Evolutionary conservation across 2,888 invertebrate species (phyloP).

Genomic region (Zygogramma bicolorata): DNA sequence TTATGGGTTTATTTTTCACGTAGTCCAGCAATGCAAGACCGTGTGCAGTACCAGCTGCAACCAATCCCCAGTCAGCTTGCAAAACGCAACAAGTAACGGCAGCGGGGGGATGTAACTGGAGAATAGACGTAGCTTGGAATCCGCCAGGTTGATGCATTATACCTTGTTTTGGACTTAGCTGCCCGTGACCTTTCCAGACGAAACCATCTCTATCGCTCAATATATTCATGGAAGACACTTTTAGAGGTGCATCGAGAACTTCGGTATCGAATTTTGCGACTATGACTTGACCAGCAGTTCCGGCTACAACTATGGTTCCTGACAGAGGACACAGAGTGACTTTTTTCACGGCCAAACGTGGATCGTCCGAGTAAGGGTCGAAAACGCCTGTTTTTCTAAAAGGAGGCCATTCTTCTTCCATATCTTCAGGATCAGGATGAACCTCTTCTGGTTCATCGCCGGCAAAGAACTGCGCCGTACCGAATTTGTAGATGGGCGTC

Average conservation of each 20-base stretch:
- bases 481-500: too few relatives aligned
- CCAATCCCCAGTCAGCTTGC: constrained; percentile 91
- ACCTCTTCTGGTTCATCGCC: constrained; percentile 70
- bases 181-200: constrained; percentile 97
- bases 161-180: constrained; percentile 71
- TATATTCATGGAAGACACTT: constrained; percentile 70
- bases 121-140: constrained; percentile 81
- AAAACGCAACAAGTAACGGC: constrained; percentile 91
- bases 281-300: constrained; percentile 95
- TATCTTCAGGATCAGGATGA: too few relatives aligned
- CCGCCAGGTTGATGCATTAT: constrained; percentile 71
- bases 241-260: constrained; percentile 63
- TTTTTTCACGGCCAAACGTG: constrained; percentile 86
- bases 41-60: too few relatives aligned
- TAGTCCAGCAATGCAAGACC: constrained; percentile 92
- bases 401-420: too few relatives aligned
- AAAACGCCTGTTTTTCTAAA: too few relatives aligned
- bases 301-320: constrained; percentile 90
- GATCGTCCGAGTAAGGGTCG: constrained; percentile 98
- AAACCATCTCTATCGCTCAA: constrained; percentile 96
- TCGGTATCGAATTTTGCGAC: too few relatives aligned
- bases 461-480: constrained; percentile 80
- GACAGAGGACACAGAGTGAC: constrained; percentile 88
- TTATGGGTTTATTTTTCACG: constrained; percentile 78
- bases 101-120: constrained; percentile 94